Conservation (phyloP, 2,888 invertebrate species). For the Blastobasis lacticolella region DNA sequence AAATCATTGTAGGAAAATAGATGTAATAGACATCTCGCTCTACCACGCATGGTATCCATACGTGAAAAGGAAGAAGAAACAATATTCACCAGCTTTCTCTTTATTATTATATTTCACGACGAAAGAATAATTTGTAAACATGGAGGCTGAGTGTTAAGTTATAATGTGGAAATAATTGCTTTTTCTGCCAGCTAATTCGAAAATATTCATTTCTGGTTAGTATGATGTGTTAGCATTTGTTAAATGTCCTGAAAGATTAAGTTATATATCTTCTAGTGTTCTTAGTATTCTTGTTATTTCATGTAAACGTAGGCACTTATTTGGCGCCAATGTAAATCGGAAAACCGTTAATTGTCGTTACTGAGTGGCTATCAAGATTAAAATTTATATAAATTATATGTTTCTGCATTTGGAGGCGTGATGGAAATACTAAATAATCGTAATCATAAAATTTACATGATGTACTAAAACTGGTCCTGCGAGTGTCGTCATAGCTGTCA, state of each 20-base stretch:
- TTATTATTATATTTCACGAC: constrained; percentile 44
- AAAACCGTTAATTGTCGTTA: constrained; percentile 51
- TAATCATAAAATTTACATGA: constrained; percentile 32
- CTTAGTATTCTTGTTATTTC: constrained; percentile 3
- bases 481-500: constrained; percentile 70
- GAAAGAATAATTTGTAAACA: constrained; percentile 70
- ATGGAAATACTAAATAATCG: constrained; percentile 6
- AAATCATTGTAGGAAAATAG: constrained; percentile 29
- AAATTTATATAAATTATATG: not conserved
- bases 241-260: not conserved
- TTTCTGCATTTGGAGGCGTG: no score
- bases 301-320: constrained; percentile 71
- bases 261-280: not conserved
- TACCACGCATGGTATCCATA: constrained; percentile 20
- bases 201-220: no score
- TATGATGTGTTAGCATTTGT: constrained; percentile 9
- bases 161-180: constrained; percentile 29
- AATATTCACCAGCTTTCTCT: constrained; percentile 57
- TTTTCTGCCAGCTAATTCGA: no score
- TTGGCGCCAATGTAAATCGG: constrained; percentile 65
- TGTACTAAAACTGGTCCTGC: constrained; percentile 60
- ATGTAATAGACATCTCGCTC: constrained; percentile 45
- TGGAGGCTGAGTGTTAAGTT: constrained; percentile 63
- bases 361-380: not conserved
- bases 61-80: constrained; percentile 43